Evolutionary conservation across 2,797 vertebrate genomes (phyloP).

Genomic region (Merluccius polli): DNA sequence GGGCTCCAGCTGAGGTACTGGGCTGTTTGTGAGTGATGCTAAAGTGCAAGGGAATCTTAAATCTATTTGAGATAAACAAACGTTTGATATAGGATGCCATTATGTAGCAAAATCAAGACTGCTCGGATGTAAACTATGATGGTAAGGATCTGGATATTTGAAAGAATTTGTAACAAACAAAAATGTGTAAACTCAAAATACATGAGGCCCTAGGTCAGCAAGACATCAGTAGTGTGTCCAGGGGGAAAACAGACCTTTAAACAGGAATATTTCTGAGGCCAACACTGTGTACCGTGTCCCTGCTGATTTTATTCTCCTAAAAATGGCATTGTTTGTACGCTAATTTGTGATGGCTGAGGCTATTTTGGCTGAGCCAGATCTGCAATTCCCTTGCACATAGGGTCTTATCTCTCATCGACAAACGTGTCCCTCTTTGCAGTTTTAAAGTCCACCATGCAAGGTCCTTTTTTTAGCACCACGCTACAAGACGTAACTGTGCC

Average conservation of each 20-base stretch:
- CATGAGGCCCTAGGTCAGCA: not conserved
- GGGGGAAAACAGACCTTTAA: conserved; percentile 4
- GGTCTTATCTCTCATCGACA: not conserved
- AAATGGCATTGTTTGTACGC: conserved; percentile 21
- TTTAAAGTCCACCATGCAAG: conserved; percentile 27
- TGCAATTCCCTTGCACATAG: conserved; percentile 4
- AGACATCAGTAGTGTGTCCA: not conserved
- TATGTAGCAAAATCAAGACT: conserved; percentile 18
- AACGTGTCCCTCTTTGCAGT: conserved; percentile 20
- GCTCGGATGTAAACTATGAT: not conserved
- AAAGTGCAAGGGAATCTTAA: conserved; percentile 40
- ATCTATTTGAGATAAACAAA: conserved; percentile 34
- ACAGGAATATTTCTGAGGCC: not conserved
- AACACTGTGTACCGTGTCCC: conserved; percentile 19
- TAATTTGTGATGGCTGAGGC: conserved; percentile 7
- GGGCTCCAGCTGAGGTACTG: conserved; percentile 52
- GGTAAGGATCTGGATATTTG: not conserved
- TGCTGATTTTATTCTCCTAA: not conserved
- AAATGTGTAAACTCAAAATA: not conserved
- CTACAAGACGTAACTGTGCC: conserved; percentile 28
- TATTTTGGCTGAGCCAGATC: conserved; percentile 11
- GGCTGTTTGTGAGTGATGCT: conserved; percentile 19
- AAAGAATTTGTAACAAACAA: not conserved
- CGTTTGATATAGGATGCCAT: conserved; percentile 34
- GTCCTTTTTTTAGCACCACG: conserved; percentile 26